phyloP scores from a whole-genome alignment of 2,888 invertebrate species.

The Emmelina monodactyla region DNA sequence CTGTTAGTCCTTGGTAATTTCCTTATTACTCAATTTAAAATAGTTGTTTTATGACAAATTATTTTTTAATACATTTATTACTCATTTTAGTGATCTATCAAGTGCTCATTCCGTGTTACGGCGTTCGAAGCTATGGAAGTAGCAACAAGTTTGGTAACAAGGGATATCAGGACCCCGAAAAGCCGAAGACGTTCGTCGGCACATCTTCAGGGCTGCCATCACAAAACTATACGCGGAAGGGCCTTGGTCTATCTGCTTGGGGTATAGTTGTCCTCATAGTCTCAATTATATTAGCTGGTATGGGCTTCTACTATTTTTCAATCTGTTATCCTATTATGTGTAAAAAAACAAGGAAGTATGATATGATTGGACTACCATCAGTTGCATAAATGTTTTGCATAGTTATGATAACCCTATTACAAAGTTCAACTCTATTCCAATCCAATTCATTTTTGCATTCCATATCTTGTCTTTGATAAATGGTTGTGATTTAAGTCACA shows the following conservation, averaged over 20 bases:
- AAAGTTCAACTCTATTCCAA: no score
- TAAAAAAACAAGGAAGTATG: conserved; percentile 61
- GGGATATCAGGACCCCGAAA: conserved; percentile 20
- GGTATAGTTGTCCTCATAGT: conserved; percentile 67
- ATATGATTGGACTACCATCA: conserved; percentile 58
- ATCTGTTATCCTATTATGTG: conserved; percentile 73
- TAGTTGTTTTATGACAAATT: no score
- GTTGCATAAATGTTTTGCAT: conserved; percentile 25
- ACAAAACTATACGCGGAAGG: conserved; percentile 31
- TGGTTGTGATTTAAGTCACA: no score
- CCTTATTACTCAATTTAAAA: no score
- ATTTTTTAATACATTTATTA: no score
- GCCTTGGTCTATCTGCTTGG: conserved; percentile 70
- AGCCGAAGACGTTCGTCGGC: conserved; percentile 25
- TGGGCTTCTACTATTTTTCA: conserved; percentile 69
- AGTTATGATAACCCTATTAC: no score
- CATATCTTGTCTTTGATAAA: no score
- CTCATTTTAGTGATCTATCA: conserved; percentile 33
- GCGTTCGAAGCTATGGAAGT: conserved; percentile 21
- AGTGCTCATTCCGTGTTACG: conserved; percentile 24
- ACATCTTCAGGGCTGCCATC: conserved; percentile 28
- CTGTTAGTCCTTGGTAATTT: no score
- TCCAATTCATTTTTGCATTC: no score
- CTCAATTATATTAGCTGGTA: conserved; percentile 51
- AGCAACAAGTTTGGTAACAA: conserved; percentile 16